phyloP scores from a whole-genome alignment of 2,113 vertebrate genomes.

The Ciconia stormi region DNA sequence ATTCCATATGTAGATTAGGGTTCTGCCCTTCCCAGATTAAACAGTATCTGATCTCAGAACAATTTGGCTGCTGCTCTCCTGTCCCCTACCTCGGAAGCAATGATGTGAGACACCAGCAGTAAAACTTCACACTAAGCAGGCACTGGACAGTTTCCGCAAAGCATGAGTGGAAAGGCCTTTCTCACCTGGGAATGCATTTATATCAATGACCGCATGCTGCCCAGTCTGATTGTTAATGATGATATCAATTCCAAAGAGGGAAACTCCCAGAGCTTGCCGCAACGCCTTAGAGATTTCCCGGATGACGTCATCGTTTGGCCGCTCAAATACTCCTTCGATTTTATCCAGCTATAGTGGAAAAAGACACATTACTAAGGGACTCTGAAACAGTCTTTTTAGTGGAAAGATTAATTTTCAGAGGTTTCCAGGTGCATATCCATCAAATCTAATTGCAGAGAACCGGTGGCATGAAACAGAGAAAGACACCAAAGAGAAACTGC shows the following conservation, averaged over 20 bases:
- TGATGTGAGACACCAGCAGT: background rate
- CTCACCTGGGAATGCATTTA: constrained; percentile 98
- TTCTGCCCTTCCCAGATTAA: background rate
- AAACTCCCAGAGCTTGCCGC: constrained; percentile 89
- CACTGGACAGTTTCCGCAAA: background rate
- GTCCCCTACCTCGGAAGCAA: background rate
- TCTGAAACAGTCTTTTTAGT: background rate
- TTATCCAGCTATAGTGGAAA: constrained; percentile 85
- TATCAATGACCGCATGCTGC: constrained; percentile 94
- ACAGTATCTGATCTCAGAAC: background rate
- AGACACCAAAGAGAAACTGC: constrained; percentile 13
- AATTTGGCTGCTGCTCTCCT: background rate
- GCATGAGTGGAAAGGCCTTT: background rate
- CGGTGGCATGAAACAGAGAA: background rate
- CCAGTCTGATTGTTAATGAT: constrained; percentile 98
- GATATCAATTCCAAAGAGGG: constrained; percentile 95
- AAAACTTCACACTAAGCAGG: background rate
- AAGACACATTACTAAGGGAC: background rate
- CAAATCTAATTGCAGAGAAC: constrained; percentile 23
- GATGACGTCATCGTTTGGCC: constrained; percentile 92
- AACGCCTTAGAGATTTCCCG: constrained; percentile 87
- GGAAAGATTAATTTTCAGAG: constrained; percentile 33
- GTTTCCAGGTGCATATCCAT: background rate
- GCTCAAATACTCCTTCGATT: constrained; percentile 92
- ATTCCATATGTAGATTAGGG: background rate